Conservation (phyloP, 2,797 vertebrate genomes). For the Tapera naevia region DNA sequence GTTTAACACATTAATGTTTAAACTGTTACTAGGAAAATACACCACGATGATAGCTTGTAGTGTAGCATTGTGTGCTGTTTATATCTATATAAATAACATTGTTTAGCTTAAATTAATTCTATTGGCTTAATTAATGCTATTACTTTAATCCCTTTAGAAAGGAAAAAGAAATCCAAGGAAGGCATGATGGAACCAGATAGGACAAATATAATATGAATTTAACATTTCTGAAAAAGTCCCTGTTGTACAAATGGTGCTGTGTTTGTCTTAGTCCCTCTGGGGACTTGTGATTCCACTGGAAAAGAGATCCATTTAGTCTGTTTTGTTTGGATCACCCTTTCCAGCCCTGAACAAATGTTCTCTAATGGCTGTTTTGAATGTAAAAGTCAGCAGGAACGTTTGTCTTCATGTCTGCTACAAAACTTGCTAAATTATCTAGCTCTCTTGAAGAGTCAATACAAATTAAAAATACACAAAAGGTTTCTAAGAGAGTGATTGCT, state of each 20-base stretch:
- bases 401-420: constrained; percentile 44
- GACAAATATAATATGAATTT: neutral
- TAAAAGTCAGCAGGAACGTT: constrained; percentile 32
- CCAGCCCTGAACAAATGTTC: neutral
- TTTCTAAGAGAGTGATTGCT: constrained; percentile 52
- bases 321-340: constrained; percentile 6
- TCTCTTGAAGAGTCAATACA: constrained; percentile 22
- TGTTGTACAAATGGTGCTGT: neutral
- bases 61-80: neutral
- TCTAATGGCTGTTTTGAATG: constrained; percentile 5
- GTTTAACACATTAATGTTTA: neutral
- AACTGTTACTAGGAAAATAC: neutral
- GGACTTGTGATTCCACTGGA: neutral
- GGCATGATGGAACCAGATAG: neutral
- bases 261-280: neutral
- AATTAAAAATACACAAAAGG: constrained; percentile 51
- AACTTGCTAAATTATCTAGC: constrained; percentile 51
- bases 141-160: constrained; percentile 14
- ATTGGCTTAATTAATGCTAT: constrained; percentile 38
- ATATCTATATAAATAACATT: constrained; percentile 15
- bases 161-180: neutral
- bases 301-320: neutral
- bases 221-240: neutral
- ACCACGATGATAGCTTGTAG: neutral
- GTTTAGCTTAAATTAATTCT: constrained; percentile 23